Base-by-base conservation (phyloP, 2,888 invertebrate genomes). In the Oconnorella tubifera region DNA sequence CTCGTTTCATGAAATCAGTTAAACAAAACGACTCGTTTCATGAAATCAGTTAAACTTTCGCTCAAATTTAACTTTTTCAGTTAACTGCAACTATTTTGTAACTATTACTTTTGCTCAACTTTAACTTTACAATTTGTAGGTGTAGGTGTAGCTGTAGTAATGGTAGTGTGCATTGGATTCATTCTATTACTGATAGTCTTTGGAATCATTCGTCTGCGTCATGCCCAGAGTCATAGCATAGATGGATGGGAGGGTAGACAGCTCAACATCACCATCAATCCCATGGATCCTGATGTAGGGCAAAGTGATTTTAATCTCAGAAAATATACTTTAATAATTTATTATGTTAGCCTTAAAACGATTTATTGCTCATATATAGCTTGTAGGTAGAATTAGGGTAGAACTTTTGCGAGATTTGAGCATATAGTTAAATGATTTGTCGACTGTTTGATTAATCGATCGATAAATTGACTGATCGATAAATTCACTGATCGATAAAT, bases 111-210 rank as follows among this genome's bases (percentile, higher is more conserved):
- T n/a, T n/a, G n/a, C n/a, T n/a, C n/a, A n/a, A 40, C 40, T 40
- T 10, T 40, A 14, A 19, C 40, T 40, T 40, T 10, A 14, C 40
- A 10, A 23, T 10, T 27, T 19, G 27, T 40, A 64, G 64, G 64
- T 3, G 64, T 59, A 6, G 64, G 64, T 2, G 64, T 64, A 33
- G 64, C 59, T n/a, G 50, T 64, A 48, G 64, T 64, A 31, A 64
- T 64, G 64, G 59, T 64, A n/a, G 59, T 64, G 59, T 64, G 64
- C 32, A 51, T 64, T 3, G 64, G 64, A 1, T 64, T 64, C 59
- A 51, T 64, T 14, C 32, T 64, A 0, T 31, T 64, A 19, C 53
- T 64, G 49, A 60, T 64, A 49, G 64, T 64, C n/a, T 40, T 64
- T 10, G 64, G 64, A n/a, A 49, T 64, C 50, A 59, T 64, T 14